Evolutionary conservation across 2,797 vertebrate genomes (phyloP).

Genomic region (Salarias fasciatus): DNA sequence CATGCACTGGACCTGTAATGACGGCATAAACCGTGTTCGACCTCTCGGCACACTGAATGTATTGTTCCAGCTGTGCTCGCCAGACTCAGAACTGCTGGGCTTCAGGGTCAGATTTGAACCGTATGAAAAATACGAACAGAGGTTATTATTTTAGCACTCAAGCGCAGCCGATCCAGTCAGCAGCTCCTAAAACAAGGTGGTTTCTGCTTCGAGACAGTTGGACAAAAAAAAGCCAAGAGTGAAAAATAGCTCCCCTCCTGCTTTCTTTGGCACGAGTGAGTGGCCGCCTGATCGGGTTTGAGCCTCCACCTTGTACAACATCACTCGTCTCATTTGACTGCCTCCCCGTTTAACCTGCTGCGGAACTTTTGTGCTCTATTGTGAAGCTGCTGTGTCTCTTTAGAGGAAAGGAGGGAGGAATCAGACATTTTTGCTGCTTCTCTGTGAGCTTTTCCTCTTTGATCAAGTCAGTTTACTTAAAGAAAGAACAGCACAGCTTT

Average conservation of each 20-base stretch:
- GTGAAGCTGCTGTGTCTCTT: slow-evolving; percentile 1
- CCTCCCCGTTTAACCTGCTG: slow-evolving; percentile 26
- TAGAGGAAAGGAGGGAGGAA: neutral
- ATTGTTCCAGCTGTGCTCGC: slow-evolving; percentile 9
- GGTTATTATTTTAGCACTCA: slow-evolving; percentile 30
- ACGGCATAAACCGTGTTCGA: neutral
- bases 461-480: too few species aligned
- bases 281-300: slow-evolving; percentile 18
- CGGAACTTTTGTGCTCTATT: neutral
- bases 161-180: neutral
- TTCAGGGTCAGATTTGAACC: slow-evolving; percentile 13
- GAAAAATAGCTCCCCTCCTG: slow-evolving; percentile 7
- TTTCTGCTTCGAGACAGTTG: slow-evolving; percentile 19
- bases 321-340: slow-evolving; percentile 8
- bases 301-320: slow-evolving; percentile 20
- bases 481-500: too few species aligned
- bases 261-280: slow-evolving; percentile 11
- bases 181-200: slow-evolving; percentile 11
- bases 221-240: slow-evolving; percentile 25
- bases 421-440: neutral
- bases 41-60: neutral
- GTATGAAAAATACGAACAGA: slow-evolving; percentile 17
- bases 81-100: slow-evolving; percentile 5
- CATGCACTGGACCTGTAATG: neutral
- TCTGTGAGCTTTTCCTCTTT: slow-evolving; percentile 3